Evolutionary conservation across 2,113 vertebrate species (phyloP).

Genomic region (Toxotes jaculatrix): DNA sequence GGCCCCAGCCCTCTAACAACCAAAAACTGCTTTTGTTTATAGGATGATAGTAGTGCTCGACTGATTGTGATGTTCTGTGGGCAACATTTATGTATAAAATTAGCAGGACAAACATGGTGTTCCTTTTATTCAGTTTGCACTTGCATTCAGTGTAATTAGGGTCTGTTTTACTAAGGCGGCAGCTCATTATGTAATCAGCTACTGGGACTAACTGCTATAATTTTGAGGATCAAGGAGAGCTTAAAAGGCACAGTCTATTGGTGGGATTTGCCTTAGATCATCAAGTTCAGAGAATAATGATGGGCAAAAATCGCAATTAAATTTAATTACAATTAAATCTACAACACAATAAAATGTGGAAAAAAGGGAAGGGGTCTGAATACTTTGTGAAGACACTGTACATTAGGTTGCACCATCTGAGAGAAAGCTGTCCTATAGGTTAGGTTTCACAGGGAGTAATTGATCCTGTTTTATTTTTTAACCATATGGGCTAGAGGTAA

Average conservation of each 20-base stretch:
- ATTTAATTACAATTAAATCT: too few relatives aligned
- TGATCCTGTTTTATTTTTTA: too few relatives aligned
- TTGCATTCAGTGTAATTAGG: background rate
- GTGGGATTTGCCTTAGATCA: too few relatives aligned
- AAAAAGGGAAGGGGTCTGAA: too few relatives aligned
- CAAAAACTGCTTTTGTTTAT: background rate
- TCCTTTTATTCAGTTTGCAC: background rate
- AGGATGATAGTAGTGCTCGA: background rate
- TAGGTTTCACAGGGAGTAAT: too few relatives aligned
- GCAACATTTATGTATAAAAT: background rate
- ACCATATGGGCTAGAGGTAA: too few relatives aligned
- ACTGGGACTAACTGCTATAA: background rate
- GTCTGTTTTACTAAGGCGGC: slow-evolving; percentile 6
- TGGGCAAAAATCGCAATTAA: too few relatives aligned
- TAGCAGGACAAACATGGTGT: background rate
- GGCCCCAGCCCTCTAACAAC: background rate
- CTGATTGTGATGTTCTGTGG: background rate
- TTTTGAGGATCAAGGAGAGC: background rate
- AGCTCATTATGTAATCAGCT: background rate
- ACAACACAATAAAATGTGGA: too few relatives aligned
- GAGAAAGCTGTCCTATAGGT: too few relatives aligned
- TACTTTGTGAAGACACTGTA: too few relatives aligned
- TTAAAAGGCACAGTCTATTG: background rate
- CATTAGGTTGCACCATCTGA: too few relatives aligned
- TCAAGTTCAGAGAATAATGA: background rate